A percentile compares a stretch with the other conserved stretches of the same genome.
Conservation (phyloP, 2,797 vertebrate species). For the Pangasius sanitwongsei region DNA sequence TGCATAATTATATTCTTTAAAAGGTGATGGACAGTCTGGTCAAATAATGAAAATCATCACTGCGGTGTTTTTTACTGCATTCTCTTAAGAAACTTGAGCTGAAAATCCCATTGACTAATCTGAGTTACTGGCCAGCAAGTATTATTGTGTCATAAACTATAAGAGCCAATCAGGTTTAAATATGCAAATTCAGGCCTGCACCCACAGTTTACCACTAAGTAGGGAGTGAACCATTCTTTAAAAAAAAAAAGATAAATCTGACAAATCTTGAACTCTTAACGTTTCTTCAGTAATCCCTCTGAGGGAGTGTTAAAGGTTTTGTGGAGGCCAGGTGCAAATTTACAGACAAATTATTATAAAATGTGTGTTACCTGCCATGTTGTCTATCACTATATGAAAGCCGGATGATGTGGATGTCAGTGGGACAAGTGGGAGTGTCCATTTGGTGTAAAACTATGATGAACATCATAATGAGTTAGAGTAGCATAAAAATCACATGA, state of each 20-base stretch:
- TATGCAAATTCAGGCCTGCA: background rate
- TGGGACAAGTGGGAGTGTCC: background rate
- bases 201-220: background rate
- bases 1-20: background rate
- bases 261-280: background rate
- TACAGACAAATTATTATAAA: background rate
- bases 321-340: background rate
- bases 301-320: background rate
- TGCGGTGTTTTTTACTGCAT: background rate
- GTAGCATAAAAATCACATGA: background rate
- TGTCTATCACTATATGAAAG: background rate
- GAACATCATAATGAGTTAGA: background rate
- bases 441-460: background rate
- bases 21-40: background rate
- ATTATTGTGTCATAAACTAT: background rate
- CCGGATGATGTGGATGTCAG: background rate
- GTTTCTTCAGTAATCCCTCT: background rate
- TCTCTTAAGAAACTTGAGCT: background rate
- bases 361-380: background rate
- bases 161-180: background rate
- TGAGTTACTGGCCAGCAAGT: too few species aligned
- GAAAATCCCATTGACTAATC: background rate
- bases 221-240: background rate
- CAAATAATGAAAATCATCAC: background rate
- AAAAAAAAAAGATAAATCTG: background rate